phyloP scores from a whole-genome alignment of 2,888 invertebrate genomes.

The Hyles lineata region DNA sequence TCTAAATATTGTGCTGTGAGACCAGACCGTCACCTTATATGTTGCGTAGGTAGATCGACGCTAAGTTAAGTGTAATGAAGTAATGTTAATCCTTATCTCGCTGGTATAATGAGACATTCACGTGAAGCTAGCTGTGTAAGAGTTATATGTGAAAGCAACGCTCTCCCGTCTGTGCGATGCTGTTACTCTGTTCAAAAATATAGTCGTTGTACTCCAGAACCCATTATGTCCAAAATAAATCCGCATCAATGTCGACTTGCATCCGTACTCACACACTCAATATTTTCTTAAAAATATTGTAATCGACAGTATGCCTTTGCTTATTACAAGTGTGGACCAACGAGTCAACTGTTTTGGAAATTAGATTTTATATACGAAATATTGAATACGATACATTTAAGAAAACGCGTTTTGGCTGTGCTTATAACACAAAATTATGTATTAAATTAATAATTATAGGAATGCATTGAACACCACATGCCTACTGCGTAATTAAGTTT shows the following conservation, averaged over 20 bases:
- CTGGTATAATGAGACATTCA: constrained; percentile 6
- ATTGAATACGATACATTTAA: constrained; percentile 59
- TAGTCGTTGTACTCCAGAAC: background rate
- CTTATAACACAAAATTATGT: constrained; percentile 66
- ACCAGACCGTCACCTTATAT: constrained; percentile 58
- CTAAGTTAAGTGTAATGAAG: constrained; percentile 42
- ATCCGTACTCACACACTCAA: background rate
- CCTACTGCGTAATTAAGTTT: background rate
- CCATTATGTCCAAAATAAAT: background rate
- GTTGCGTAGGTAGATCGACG: constrained; percentile 52
- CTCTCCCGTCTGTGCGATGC: constrained; percentile 17
- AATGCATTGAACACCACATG: constrained; percentile 1
- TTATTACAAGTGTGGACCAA: constrained; percentile 80
- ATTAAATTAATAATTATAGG: constrained; percentile 34
- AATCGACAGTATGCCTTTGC: constrained; percentile 74
- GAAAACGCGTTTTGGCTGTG: constrained; percentile 77
- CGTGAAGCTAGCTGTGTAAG: constrained; percentile 2
- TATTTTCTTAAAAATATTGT: constrained; percentile 27
- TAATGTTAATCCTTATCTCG: constrained; percentile 33
- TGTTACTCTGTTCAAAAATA: background rate
- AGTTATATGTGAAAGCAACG: background rate
- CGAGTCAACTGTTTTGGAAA: constrained; percentile 76
- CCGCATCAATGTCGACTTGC: constrained; percentile 6
- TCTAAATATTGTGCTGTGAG: constrained; percentile 65
- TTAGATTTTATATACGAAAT: constrained; percentile 70